Base-by-base conservation (phyloP, 2,113 vertebrate genomes). In the Nettapus auritus region DNA sequence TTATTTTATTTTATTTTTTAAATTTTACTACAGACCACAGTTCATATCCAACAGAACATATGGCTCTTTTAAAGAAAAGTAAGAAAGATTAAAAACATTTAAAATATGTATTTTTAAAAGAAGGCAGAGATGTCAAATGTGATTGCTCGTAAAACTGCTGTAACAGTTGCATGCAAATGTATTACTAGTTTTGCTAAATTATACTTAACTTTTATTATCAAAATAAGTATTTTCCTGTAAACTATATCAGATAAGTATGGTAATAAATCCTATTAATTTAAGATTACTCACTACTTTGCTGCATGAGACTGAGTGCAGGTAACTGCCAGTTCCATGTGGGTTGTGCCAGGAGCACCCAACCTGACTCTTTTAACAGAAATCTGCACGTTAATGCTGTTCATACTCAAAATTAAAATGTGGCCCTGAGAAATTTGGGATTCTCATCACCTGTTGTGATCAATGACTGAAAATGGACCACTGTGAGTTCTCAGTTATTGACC, bases 51-150 rank as follows among this genome's bases (percentile, higher is more conserved):
- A 95, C 87, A 90, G 95, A 96, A 98, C 94, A 95, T n/a, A 99
- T 99, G 99, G 97, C 98, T 98, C 96, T 99, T 71, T 94, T 99
- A 96, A 98, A 98, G 93, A 99, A 98, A 99, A 96, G 99, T 99
- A 98, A 99, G 98, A 97, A 63, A 89, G 3, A 69, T 68, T 84
- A 83, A 89, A 91, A 79, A 11, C 19, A n/a, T 59, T 71, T 80
- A 19, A 85, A 89, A 67, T 31, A 31, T 0, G 0, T n/a, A 10
- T 75, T 81, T 86, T 71, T 44, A 13, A 74, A 85, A 77, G 46
- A 70, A 13, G 20, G 50, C 31, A 60, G 64, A 86, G 77, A 68
- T n/a, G 17, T 88, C 36, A 73, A 70, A 67, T 50, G 18, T 4
- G 42, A 4, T 93, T 91, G 70, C 34, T 88, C 6, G 6, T 25